phyloP scores from a whole-genome alignment of 2,797 vertebrate genomes.

The Pseudochirops corinnae region DNA sequence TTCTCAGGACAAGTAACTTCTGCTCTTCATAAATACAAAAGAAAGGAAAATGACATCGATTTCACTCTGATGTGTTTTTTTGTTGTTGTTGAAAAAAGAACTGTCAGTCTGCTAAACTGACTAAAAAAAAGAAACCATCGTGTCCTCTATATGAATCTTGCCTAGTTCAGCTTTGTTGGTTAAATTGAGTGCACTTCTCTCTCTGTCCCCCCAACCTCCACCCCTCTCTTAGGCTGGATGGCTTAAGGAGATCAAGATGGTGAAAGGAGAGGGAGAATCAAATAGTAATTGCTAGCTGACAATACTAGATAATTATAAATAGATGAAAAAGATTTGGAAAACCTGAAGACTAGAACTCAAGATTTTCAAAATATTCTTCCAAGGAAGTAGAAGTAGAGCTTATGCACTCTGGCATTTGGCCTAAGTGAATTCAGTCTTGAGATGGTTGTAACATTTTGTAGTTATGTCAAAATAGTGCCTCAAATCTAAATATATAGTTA shows the following conservation, averaged over 20 bases:
- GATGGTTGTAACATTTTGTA: background rate
- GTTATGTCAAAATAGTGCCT: background rate
- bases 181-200: background rate
- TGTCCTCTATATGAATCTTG: background rate
- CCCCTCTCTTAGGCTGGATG: background rate
- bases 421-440: background rate
- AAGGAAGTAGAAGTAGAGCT: background rate
- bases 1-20: background rate
- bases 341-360: background rate
- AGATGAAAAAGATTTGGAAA: background rate
- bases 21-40: background rate
- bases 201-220: too few species aligned
- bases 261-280: background rate
- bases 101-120: background rate
- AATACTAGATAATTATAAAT: background rate
- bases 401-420: background rate
- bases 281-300: background rate
- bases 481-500: background rate
- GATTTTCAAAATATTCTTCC: background rate
- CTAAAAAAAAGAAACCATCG: conserved; percentile 1
- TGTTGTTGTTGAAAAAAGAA: conserved; percentile 53
- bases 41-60: background rate
- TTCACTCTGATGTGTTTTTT: background rate
- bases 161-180: background rate
- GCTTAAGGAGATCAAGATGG: background rate